phyloP scores from a whole-genome alignment of 2,888 invertebrate species.

The Drosophila mettleri region DNA sequence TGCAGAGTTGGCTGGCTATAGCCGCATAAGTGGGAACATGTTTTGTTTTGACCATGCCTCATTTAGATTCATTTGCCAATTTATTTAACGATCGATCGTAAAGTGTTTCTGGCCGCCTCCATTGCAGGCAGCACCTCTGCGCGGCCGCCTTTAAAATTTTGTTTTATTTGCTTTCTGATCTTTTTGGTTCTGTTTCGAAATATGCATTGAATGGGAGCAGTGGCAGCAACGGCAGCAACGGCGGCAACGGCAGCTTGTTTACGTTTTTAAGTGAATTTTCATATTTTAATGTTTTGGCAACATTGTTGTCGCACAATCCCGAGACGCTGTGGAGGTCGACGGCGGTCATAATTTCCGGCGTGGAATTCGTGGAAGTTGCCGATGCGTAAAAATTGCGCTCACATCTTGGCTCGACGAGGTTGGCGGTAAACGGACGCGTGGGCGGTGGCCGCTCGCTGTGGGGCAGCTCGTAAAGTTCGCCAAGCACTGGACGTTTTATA shows the following conservation, averaged over 20 bases:
- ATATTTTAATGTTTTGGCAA: conserved; percentile 80
- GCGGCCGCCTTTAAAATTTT: conserved; percentile 29
- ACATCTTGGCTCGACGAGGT: conserved; percentile 20
- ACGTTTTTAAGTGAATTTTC: conserved; percentile 81
- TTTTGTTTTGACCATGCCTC: conserved; percentile 75
- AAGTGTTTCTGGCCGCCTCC: conserved; percentile 62
- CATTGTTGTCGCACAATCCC: conserved; percentile 76
- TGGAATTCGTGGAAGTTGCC: conserved; percentile 80
- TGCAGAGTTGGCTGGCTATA: conserved; percentile 3
- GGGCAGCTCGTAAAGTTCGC: conserved; percentile 56
- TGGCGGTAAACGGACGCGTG: neutral
- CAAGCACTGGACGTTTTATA: conserved; percentile 61
- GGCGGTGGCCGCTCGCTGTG: neutral
- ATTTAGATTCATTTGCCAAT: conserved; percentile 81
- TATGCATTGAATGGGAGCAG: conserved; percentile 49
- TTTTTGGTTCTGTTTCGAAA: conserved; percentile 29
- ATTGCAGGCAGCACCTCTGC: conserved; percentile 55
- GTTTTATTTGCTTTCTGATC: conserved; percentile 43
- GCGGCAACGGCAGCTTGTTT: conserved; percentile 54
- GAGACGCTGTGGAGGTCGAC: conserved; percentile 61
- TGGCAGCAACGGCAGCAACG: conserved; percentile 8
- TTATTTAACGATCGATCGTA: conserved; percentile 83
- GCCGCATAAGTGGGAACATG: conserved; percentile 52
- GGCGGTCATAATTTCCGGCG: conserved; percentile 80
- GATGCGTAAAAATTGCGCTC: conserved; percentile 60